phyloP scores from a whole-genome alignment of 1,140 invertebrate genomes.

The Apis laboriosa region DNA sequence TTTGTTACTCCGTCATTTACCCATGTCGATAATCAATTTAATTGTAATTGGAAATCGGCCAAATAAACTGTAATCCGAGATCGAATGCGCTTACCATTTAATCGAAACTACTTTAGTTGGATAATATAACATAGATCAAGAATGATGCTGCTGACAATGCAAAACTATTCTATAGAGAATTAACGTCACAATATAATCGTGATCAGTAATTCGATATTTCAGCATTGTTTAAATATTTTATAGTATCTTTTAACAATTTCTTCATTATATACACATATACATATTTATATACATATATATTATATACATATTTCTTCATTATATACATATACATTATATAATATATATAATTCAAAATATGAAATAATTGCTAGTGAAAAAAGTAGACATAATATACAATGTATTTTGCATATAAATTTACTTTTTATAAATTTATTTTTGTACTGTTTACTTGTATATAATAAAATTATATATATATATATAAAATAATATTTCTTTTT shows the following conservation, averaged over 20 bases:
- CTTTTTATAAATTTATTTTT: too few relatives aligned
- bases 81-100: constrained; percentile 60
- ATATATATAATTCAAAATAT: neutral
- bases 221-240: neutral
- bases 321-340: too few relatives aligned
- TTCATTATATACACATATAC: too few relatives aligned
- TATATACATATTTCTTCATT: too few relatives aligned
- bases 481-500: too few relatives aligned
- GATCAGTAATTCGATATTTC: neutral
- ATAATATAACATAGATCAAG: constrained; percentile 26
- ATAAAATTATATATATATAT: too few relatives aligned
- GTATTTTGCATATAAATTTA: too few relatives aligned
- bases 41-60: constrained; percentile 70
- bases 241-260: too few relatives aligned
- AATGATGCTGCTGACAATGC: constrained; percentile 21
- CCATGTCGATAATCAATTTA: constrained; percentile 62
- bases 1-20: constrained; percentile 42
- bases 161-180: constrained; percentile 11
- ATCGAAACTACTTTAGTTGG: constrained; percentile 19
- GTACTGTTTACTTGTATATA: too few relatives aligned
- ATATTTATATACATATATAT: too few relatives aligned
- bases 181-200: neutral
- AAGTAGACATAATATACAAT: too few relatives aligned
- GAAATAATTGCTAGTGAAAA: neutral
- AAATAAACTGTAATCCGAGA: constrained; percentile 68